Conservation (phyloP, 2,113 vertebrate species). For the Chloebia gouldiae region DNA sequence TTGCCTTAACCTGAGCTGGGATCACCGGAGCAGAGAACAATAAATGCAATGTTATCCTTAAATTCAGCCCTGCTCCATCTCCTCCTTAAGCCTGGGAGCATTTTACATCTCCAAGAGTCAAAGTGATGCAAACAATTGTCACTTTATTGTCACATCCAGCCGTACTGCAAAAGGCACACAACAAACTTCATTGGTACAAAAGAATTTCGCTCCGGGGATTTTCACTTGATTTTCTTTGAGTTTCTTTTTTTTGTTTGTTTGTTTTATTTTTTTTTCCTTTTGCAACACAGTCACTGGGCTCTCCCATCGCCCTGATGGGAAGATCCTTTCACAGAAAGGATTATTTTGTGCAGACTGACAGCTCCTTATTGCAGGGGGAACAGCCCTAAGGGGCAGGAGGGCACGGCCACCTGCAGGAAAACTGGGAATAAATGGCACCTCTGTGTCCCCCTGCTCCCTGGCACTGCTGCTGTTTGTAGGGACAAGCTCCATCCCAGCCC, state of each 20-base stretch:
- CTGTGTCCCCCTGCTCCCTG: background rate
- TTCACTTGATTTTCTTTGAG: background rate
- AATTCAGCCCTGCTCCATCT: accelerated
- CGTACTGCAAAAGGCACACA: constrained; percentile 80
- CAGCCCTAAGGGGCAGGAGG: background rate
- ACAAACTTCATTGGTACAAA: constrained; percentile 77
- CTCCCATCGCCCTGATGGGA: constrained; percentile 49
- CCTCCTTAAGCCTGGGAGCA: background rate
- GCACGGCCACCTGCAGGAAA: constrained; percentile 38
- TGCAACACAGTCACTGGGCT: constrained; percentile 31
- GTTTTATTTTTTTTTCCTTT: background rate
- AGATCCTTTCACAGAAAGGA: constrained; percentile 96
- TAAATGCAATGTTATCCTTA: accelerated
- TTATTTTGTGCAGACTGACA: constrained; percentile 67
- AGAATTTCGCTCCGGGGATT: constrained; percentile 13
- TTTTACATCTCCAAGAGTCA: background rate
- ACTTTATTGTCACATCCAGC: constrained; percentile 82
- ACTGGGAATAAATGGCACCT: constrained; percentile 43
- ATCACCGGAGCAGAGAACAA: background rate
- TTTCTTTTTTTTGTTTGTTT: background rate
- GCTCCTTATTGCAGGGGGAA: constrained; percentile 55
- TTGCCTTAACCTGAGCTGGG: background rate
- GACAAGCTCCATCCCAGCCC: background rate
- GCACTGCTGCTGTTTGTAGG: background rate
- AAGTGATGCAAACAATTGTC: constrained; percentile 75